A percentile compares a stretch with the other conserved stretches of the same genome.
phyloP scores from a whole-genome alignment of 2,888 invertebrate genomes.

The Entomobrya multifasciata region DNA sequence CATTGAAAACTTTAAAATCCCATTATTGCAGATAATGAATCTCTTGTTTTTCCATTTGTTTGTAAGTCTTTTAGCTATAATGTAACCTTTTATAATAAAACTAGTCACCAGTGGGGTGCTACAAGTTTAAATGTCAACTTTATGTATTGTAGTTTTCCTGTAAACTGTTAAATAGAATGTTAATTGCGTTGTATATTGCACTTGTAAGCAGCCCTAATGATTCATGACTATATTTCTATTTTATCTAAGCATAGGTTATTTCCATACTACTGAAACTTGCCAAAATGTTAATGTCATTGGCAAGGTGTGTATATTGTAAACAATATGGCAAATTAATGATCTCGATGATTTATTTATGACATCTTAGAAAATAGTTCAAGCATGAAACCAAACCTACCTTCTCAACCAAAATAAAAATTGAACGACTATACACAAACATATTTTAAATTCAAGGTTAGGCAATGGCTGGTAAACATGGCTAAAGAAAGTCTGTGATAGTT shows the following conservation, averaged over 20 bases:
- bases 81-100: background rate
- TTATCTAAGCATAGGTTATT: too few species aligned
- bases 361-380: background rate
- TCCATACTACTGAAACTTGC: too few species aligned
- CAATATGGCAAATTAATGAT: constrained; percentile 20
- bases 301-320: too few species aligned
- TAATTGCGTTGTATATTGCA: background rate
- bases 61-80: constrained; percentile 10
- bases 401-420: too few species aligned
- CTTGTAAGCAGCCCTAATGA: too few species aligned
- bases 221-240: too few species aligned
- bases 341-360: constrained; percentile 3
- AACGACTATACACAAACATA: too few species aligned
- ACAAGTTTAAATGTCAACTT: constrained; percentile 36
- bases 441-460: too few species aligned
- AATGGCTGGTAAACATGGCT: too few species aligned
- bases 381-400: background rate
- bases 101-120: constrained; percentile 46
- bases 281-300: too few species aligned
- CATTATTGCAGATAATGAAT: background rate
- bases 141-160: background rate
- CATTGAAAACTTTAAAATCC: constrained; percentile 3
- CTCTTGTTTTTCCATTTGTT: too few species aligned
- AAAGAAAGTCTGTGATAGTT: background rate
- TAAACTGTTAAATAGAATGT: constrained; percentile 6